Conservation (phyloP, 2,113 vertebrate species). For the Brienomyrus brachyistius region DNA sequence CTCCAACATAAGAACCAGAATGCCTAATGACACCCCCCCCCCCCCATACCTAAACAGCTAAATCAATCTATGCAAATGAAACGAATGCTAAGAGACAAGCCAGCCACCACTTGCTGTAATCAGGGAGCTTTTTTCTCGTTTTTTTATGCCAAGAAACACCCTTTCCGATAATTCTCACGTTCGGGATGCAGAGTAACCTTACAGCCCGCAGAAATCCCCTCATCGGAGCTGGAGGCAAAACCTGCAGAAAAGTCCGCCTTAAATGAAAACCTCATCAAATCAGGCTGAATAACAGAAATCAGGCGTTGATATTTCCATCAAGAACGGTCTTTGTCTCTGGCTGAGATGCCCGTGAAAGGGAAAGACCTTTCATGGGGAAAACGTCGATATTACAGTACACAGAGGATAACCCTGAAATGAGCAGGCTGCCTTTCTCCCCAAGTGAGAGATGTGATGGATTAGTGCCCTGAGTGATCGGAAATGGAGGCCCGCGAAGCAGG, state of each 20-base stretch:
- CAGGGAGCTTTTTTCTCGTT: background rate
- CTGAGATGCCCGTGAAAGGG: background rate
- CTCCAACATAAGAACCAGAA: background rate
- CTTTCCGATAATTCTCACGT: background rate
- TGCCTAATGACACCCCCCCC: background rate
- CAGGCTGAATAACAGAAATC: background rate
- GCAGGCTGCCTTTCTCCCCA: background rate
- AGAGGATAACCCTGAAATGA: background rate
- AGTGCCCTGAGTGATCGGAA: background rate
- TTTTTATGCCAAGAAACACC: background rate
- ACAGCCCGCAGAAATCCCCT: background rate
- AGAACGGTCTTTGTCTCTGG: background rate
- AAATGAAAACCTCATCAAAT: background rate
- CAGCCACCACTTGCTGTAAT: background rate
- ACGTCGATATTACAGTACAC: background rate
- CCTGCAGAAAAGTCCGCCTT: background rate
- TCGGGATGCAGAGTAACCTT: background rate
- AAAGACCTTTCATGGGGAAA: background rate
- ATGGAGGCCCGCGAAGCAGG: background rate
- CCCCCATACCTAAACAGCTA: background rate
- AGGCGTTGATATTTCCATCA: background rate
- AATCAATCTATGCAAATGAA: constrained; percentile 1
- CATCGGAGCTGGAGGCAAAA: background rate
- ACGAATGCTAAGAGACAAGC: background rate
- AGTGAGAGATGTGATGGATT: constrained; percentile 2